These are phyloP conservation scores for Phaenicophaeus curvirostris DNA, from an alignment of 2,797 vertebrate genomes.

Conservation along the genomic window DNA sequence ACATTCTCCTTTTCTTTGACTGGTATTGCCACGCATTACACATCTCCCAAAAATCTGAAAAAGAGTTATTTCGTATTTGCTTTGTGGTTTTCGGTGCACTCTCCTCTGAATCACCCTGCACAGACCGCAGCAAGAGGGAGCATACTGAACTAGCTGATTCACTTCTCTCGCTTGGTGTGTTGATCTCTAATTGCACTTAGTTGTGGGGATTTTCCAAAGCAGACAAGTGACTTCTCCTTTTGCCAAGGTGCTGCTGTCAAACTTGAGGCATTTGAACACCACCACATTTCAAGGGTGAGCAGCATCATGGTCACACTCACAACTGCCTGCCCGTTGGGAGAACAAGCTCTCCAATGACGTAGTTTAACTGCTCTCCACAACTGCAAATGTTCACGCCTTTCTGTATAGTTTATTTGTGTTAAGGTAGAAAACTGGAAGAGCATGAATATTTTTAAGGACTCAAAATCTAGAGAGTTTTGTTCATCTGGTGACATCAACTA, in stretches of 20 bases:
- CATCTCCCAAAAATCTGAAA: not conserved
- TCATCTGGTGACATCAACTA: not conserved
- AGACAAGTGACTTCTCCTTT: slow-evolving; percentile 36
- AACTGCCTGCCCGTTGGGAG: not conserved
- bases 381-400: not conserved
- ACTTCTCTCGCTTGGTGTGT: not conserved
- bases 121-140: not conserved
- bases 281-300: not conserved
- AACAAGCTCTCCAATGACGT: not conserved
- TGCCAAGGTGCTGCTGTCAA: not conserved
- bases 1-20: not conserved
- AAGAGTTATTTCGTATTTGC: not conserved
- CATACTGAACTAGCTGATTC: slow-evolving; percentile 11
- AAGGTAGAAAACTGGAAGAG: not conserved
- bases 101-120: slow-evolving; percentile 11
- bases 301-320: not conserved
- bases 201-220: slow-evolving; percentile 55
- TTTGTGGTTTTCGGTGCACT: slow-evolving; percentile 10
- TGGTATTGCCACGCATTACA: not conserved
- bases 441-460: not conserved
- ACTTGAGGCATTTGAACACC: not conserved
- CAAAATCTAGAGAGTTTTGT: not conserved
- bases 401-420: not conserved
- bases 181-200: not conserved
- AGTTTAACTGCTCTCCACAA: not conserved